phyloP scores from a whole-genome alignment of 1,140 invertebrate species.

The Caerostris darwini region DNA sequence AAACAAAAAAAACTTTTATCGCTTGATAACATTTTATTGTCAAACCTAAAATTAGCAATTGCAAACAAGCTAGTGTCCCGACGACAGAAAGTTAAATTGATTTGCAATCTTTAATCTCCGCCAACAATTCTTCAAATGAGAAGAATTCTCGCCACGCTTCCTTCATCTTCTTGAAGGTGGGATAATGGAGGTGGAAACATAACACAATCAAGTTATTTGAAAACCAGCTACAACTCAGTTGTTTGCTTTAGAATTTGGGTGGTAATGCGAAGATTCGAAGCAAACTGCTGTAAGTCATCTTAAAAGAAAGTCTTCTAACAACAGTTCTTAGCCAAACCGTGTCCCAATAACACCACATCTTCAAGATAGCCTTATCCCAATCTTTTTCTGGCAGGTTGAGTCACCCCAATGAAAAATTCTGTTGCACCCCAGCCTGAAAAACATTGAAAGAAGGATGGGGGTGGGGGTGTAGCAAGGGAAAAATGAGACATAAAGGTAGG shows the following conservation, averaged over 20 bases:
- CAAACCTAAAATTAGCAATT: not conserved
- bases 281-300: constrained; percentile 69
- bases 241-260: constrained; percentile 75
- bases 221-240: constrained; percentile 71
- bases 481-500: constrained; percentile 78
- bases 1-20: not conserved
- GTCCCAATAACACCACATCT: constrained; percentile 67
- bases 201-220: constrained; percentile 77
- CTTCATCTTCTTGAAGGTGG: constrained; percentile 12
- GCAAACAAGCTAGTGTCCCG: not conserved
- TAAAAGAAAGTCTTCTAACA: constrained; percentile 67
- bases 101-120: constrained; percentile 31
- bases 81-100: constrained; percentile 15
- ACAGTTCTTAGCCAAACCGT: constrained; percentile 69
- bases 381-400: constrained; percentile 30
- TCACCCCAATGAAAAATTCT: constrained; percentile 57
- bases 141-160: constrained; percentile 28
- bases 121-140: constrained; percentile 36
- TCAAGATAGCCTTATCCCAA: constrained; percentile 63
- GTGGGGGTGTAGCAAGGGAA: constrained; percentile 10
- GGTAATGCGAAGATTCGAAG: constrained; percentile 33
- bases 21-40: not conserved
- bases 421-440: constrained; percentile 36
- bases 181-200: constrained; percentile 70
- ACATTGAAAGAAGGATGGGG: not conserved